These are phyloP conservation scores for Dysidea cf. avara DNA, from an alignment of 37 sponge, comb jelly and placozoan genomes.

Conservation along the genomic window DNA sequence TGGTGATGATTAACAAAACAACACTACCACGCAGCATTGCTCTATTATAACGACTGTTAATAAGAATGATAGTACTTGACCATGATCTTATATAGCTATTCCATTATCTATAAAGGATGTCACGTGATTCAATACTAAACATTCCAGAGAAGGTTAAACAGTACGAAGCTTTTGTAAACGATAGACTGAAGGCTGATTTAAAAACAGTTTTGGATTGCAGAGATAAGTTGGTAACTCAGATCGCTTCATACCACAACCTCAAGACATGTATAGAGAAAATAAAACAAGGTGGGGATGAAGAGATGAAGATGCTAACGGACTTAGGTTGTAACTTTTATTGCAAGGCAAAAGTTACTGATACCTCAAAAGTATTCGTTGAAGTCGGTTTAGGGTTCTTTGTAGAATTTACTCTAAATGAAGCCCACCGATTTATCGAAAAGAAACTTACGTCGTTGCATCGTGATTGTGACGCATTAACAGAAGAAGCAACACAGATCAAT, in stretches of 20 bases:
- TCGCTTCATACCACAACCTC: constrained; percentile 72
- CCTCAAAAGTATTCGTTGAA: constrained; percentile 63
- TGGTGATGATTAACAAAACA: too few relatives aligned
- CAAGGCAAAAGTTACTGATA: constrained; percentile 67
- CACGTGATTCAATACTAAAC: too few relatives aligned
- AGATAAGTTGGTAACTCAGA: constrained; percentile 57
- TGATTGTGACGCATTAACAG: constrained; percentile 47
- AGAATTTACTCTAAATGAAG: constrained; percentile 75
- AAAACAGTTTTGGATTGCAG: constrained; percentile 51
- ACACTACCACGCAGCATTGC: too few relatives aligned
- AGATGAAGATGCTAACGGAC: constrained; percentile 76
- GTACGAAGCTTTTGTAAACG: constrained; percentile 85
- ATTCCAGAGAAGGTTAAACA: constrained; percentile 45
- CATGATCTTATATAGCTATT: too few relatives aligned
- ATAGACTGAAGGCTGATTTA: constrained; percentile 73
- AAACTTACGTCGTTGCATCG: constrained; percentile 47
- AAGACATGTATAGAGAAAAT: constrained; percentile 55
- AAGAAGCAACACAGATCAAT: constrained; percentile 72
- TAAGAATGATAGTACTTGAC: too few relatives aligned
- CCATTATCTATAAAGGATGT: too few relatives aligned
- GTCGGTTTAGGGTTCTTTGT: constrained; percentile 83
- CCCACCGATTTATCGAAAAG: constrained; percentile 72
- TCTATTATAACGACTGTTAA: too few relatives aligned
- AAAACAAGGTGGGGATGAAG: not conserved
- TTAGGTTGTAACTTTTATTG: constrained; percentile 85